A percentile compares a stretch with the other conserved stretches of the same genome.
phyloP scores from a whole-genome alignment of 2,113 vertebrate species.

The Isichthys henryi region DNA sequence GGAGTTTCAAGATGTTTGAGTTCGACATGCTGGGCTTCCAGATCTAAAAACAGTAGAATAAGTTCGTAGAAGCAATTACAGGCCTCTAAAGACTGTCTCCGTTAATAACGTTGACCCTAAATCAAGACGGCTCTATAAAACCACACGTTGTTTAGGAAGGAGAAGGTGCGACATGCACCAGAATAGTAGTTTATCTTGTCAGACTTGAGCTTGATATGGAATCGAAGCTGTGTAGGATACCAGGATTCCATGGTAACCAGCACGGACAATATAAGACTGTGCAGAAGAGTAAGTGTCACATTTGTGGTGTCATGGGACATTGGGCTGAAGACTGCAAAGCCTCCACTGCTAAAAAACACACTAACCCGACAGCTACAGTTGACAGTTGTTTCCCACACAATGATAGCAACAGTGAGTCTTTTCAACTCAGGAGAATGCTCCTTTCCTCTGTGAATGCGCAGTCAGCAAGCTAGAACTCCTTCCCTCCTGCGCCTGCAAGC shows the following conservation, averaged over 20 bases:
- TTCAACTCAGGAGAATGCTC: background rate
- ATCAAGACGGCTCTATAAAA: background rate
- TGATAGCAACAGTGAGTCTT: background rate
- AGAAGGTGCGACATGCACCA: background rate
- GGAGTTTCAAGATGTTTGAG: background rate
- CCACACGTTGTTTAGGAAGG: background rate
- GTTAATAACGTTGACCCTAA: background rate
- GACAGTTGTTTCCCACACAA: background rate
- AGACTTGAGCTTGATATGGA: background rate
- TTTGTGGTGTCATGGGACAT: background rate
- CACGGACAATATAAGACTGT: background rate
- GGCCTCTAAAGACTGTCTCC: background rate
- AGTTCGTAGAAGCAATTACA: background rate
- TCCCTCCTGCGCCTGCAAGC: background rate
- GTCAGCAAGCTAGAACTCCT: background rate
- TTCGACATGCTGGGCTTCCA: background rate
- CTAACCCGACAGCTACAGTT: background rate
- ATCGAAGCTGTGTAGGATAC: background rate
- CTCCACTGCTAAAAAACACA: background rate
- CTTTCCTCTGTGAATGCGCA: background rate
- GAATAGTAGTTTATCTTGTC: background rate
- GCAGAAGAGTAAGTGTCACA: background rate
- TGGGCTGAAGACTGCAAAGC: background rate
- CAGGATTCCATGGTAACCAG: background rate
- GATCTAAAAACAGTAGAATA: background rate